Conservation (phyloP, 2,113 vertebrate genomes). For the Thunnus maccoyii region DNA sequence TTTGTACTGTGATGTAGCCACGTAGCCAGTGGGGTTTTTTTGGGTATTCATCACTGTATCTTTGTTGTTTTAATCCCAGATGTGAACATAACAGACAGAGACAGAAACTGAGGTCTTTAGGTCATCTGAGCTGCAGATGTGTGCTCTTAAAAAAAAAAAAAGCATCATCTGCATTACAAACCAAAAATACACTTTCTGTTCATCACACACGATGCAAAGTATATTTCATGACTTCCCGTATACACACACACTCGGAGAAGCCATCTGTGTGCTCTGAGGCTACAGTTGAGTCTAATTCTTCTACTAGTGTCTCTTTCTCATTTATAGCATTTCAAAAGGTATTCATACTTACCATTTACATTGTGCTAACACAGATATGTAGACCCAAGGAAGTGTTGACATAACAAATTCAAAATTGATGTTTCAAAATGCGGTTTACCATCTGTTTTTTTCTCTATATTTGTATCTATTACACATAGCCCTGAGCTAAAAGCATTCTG, state of each 20-base stretch:
- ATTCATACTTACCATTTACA: not conserved
- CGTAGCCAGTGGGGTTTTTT: not conserved
- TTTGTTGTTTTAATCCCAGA: conserved; percentile 4
- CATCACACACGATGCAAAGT: not conserved
- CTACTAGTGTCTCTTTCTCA: not conserved
- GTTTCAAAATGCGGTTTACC: not conserved
- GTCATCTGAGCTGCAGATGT: conserved; percentile 20
- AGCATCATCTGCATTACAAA: conserved; percentile 9
- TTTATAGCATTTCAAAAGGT: not conserved
- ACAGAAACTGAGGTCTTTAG: not conserved
- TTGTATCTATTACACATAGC: not conserved
- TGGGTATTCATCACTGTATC: not conserved
- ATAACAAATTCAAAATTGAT: not conserved
- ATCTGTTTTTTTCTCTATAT: conserved; percentile 14
- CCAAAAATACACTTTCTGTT: conserved; percentile 8
- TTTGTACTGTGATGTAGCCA: not conserved
- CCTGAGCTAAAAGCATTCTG: conserved; percentile 17
- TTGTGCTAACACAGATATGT: not conserved
- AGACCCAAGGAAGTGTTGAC: not conserved
- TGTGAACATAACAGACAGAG: not conserved
- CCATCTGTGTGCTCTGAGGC: conserved; percentile 32
- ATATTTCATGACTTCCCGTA: not conserved
- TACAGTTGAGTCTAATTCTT: not conserved
- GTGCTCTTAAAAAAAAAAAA: not conserved
- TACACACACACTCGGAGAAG: not conserved